Percentiles rank a stretch among this genome's conserved stretches.
Conservation (phyloP, 1,140 invertebrate species). For the Zophobas morio region DNA sequence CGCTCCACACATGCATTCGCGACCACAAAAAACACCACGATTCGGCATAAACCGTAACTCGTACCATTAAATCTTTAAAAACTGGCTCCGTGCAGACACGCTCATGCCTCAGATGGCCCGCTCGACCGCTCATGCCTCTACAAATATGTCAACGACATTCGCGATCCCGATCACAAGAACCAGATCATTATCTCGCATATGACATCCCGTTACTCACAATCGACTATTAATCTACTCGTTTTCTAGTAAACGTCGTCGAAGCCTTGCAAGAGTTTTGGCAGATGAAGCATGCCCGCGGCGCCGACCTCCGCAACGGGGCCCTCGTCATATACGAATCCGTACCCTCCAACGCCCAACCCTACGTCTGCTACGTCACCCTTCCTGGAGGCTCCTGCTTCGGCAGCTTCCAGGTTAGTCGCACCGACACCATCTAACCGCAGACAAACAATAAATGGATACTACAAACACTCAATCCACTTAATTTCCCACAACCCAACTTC, state of each 20-base stretch:
- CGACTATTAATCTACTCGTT: constrained; percentile 45
- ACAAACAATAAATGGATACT: too few species aligned
- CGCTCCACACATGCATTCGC: constrained; percentile 44
- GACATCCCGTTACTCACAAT: constrained; percentile 39
- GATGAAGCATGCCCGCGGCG: constrained; percentile 92
- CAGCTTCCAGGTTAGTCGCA: constrained; percentile 85
- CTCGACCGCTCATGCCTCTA: constrained; percentile 48
- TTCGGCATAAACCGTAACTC: constrained; percentile 64
- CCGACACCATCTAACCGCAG: not conserved
- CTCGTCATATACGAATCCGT: constrained; percentile 96
- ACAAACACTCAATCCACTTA: not conserved
- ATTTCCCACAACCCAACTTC: not conserved
- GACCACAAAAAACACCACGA: constrained; percentile 63
- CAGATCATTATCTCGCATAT: constrained; percentile 43
- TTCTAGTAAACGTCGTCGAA: constrained; percentile 93
- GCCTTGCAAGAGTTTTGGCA: constrained; percentile 98
- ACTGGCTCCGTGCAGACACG: constrained; percentile 60
- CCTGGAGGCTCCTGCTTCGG: constrained; percentile 96
- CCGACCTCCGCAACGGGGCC: constrained; percentile 89
- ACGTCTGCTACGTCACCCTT: constrained; percentile 94
- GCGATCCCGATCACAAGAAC: constrained; percentile 47
- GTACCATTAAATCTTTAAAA: constrained; percentile 65
- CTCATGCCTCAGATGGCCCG: constrained; percentile 47
- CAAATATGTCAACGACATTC: constrained; percentile 56
- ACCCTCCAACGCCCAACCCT: constrained; percentile 89